phyloP scores from a whole-genome alignment of 92 coral and sea anemone genomes.

The Bergia sp. region DNA sequence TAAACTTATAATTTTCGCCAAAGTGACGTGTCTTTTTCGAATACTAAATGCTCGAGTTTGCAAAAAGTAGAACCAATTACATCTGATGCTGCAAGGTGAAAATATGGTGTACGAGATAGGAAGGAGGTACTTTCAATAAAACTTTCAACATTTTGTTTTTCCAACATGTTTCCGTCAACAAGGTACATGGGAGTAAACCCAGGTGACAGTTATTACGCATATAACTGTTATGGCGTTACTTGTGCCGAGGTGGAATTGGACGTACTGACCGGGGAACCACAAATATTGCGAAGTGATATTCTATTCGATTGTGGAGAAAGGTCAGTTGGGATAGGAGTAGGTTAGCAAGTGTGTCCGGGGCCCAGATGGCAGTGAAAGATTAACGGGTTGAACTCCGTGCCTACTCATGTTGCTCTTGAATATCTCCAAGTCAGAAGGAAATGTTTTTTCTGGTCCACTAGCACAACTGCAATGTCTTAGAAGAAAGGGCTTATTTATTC shows the following conservation, averaged over 20 bases:
- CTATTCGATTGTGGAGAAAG: slow-evolving; percentile 93
- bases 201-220: slow-evolving; percentile 42
- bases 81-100: neutral
- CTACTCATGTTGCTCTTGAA: neutral
- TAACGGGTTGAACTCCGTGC: neutral
- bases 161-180: neutral
- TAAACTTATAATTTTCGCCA: too few species aligned
- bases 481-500: too few species aligned
- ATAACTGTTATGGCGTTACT: slow-evolving; percentile 81
- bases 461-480: too few species aligned
- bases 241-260: slow-evolving; percentile 89
- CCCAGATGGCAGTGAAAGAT: neutral
- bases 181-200: slow-evolving; percentile 14
- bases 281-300: slow-evolving; percentile 81
- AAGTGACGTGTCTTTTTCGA: too few species aligned
- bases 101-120: neutral
- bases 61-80: too few species aligned
- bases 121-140: neutral
- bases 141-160: too few species aligned
- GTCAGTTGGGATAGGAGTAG: slow-evolving; percentile 36
- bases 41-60: neutral
- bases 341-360: neutral
- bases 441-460: too few species aligned
- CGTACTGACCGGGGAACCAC: slow-evolving; percentile 88
- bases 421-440: too few species aligned